Base-by-base conservation (phyloP, 1,140 invertebrate genomes). In the Sinella curviseta region DNA sequence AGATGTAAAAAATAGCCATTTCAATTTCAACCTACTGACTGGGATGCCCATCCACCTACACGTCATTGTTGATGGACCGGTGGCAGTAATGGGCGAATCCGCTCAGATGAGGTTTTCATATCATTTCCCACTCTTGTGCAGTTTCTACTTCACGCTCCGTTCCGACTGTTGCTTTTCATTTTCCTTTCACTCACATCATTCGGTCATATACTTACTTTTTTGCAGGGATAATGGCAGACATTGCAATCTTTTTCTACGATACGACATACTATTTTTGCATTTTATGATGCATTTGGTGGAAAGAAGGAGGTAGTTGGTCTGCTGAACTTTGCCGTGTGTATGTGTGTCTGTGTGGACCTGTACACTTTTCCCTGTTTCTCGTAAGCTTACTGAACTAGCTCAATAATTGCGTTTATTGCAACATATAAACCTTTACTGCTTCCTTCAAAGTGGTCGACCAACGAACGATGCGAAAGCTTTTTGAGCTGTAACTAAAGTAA, bases 371-470 rank as follows among this genome's bases (percentile, higher is more conserved):
- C 39, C 8, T 20, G 20, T 48, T 48, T 48, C 39, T 8, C 39
- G 39, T 20, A 48, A 20, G 8, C 39, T 20, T n/a, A n/a, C 39
- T 48, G 8, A 65, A 65, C 16, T 17, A 65, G 57, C 57, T 65
- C 57, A 65, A 65, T 65, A 65, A 65, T 65, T 65, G 24, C 26
- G 57, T 65, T 65, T 65, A 65, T 26, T 17, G 24, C 14, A n/a
- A n/a, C 57, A 4, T n/a, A 65, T 65, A 65, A 65, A 65, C 16
- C 26, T 65, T 65, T 65, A 65, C 57, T 65, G 57, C 39, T 48
- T 48, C 8, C 20, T 48, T 48, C 20, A 48, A n/a, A n/a, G n/a
- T n/a, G n/a, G n/a, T n/a, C 39, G 8, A 48, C 39, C 20, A 20
- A 8, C 39, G 39, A 48, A 48, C 39, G 39, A 48, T 48, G 8